Conservation (phyloP, 1,140 invertebrate genomes). For the Drosophila subpulchrella region DNA sequence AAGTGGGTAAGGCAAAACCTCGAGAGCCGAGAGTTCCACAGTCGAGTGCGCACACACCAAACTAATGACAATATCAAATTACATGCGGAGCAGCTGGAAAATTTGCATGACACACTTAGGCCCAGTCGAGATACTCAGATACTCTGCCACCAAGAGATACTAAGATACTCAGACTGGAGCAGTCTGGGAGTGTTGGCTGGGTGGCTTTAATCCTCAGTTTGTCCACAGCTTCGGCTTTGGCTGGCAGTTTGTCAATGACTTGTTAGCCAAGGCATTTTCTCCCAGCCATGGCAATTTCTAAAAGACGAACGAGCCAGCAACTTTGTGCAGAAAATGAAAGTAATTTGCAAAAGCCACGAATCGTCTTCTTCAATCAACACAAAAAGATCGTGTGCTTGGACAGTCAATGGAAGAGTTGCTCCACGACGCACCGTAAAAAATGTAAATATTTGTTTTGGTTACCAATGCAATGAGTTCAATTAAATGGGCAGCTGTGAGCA, state of each 20-base stretch:
- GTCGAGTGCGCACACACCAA: constrained; percentile 74
- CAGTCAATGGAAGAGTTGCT: constrained; percentile 37
- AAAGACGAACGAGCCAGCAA: constrained; percentile 48
- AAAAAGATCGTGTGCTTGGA: constrained; percentile 61
- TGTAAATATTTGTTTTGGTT: not conserved
- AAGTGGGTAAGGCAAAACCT: constrained; percentile 22
- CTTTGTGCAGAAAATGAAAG: constrained; percentile 71
- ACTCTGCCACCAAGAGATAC: not conserved
- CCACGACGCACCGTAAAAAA: constrained; percentile 29
- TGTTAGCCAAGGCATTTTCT: constrained; percentile 69
- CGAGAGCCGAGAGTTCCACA: constrained; percentile 43
- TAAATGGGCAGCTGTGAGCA: not conserved
- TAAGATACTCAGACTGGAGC: constrained; percentile 3
- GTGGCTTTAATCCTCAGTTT: constrained; percentile 54
- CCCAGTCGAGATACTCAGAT: constrained; percentile 7
- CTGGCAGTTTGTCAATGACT: constrained; percentile 66
- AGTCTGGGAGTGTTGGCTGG: constrained; percentile 20
- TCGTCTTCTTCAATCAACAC: constrained; percentile 64
- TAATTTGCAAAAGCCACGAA: constrained; percentile 72
- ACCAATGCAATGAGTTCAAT: not conserved
- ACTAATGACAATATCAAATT: constrained; percentile 81
- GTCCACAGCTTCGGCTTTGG: constrained; percentile 61
- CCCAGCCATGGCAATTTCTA: constrained; percentile 61
- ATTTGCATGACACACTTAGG: constrained; percentile 78
- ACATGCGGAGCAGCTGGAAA: constrained; percentile 49